phyloP scores from a whole-genome alignment of 2,888 invertebrate genomes.

The Yponomeuta malinellus region DNA sequence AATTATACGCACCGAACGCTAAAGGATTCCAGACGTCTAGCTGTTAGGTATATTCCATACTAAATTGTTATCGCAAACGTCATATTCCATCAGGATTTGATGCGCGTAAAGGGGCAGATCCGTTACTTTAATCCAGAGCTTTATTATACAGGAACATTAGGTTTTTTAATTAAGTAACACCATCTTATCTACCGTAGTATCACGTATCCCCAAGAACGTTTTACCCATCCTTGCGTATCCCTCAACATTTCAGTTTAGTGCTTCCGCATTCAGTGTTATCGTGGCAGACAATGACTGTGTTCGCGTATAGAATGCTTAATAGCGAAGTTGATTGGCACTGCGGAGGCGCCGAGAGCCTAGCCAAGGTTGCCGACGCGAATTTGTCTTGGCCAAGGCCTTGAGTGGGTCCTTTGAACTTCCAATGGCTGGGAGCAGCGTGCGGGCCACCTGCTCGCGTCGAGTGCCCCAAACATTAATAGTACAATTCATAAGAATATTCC shows the following conservation, averaged over 20 bases:
- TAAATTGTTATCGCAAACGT: no score
- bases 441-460: slow-evolving; percentile 50
- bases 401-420: slow-evolving; percentile 62
- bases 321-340: slow-evolving; percentile 21
- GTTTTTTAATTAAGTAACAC: no score
- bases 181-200: neutral
- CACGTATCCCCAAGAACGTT: neutral
- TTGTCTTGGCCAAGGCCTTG: slow-evolving; percentile 59
- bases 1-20: no score
- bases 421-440: slow-evolving; percentile 38
- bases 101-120: no score
- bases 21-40: no score
- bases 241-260: neutral
- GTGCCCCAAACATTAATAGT: slow-evolving; percentile 38
- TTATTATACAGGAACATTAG: no score
- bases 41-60: no score
- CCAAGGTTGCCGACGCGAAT: slow-evolving; percentile 37
- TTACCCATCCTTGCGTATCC: neutral
- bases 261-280: neutral
- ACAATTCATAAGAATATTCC: neutral
- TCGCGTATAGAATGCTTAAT: neutral
- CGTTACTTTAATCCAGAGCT: no score
- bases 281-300: neutral
- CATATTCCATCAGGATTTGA: no score
- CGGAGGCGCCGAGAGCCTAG: slow-evolving; percentile 37